phyloP scores from a whole-genome alignment of 2,113 vertebrate species.

The Mesembrinibis cayennensis region DNA sequence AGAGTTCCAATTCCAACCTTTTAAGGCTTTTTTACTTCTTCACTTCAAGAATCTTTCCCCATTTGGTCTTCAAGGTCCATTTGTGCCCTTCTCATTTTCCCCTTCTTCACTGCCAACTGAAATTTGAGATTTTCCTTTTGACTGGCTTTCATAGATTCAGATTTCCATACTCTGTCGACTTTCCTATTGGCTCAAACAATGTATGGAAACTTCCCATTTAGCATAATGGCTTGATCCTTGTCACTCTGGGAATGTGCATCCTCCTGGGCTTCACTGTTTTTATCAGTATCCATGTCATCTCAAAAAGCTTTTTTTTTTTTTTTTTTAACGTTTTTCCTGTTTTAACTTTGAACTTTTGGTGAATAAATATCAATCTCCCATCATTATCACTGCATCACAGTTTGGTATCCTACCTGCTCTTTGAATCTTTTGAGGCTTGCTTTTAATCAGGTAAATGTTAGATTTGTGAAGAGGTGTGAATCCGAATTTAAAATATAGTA shows the following conservation, averaged over 20 bases:
- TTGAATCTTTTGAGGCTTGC: accelerated
- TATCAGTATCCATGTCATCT: neutral
- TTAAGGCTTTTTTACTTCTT: neutral
- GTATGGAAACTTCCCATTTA: neutral
- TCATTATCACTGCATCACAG: neutral
- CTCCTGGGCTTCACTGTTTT: neutral
- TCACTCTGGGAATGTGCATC: neutral
- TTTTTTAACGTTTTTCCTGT: neutral
- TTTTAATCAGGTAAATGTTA: neutral
- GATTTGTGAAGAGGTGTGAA: neutral
- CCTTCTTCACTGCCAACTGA: neutral
- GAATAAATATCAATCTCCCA: neutral
- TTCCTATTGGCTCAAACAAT: neutral
- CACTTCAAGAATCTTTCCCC: neutral
- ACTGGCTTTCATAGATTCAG: neutral
- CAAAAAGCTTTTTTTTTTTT: too few relatives aligned
- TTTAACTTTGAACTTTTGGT: neutral
- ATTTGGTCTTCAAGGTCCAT: neutral
- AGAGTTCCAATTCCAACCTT: neutral
- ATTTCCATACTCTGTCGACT: neutral
- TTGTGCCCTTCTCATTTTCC: neutral
- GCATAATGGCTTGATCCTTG: neutral
- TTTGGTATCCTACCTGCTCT: neutral
- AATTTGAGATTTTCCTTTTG: neutral
- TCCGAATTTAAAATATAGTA: neutral